Evolutionary conservation across 2,113 vertebrate genomes (phyloP), one percentile per base, ranked within the genome.

Genomic region (Hippocampus guttulatus): DNA sequence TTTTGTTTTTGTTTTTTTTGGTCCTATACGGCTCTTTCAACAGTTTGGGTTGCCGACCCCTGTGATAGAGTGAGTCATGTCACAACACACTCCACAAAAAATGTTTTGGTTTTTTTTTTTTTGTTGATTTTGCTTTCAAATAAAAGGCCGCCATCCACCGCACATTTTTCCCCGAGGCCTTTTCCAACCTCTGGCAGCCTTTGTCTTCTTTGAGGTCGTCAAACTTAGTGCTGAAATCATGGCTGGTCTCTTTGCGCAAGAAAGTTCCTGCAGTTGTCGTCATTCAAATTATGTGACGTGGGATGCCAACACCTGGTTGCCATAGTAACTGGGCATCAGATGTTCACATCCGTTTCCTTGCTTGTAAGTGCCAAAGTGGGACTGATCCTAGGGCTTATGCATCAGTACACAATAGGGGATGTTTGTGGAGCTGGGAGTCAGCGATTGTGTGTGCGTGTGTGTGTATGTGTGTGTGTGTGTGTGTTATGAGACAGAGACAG

Each of bases 261-360:
- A 21, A 52, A 54, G 51, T 16, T 58, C 55, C 23, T 15, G 55
- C 14, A 60, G 57, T 30, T 14, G 2, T 60, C 3, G 20, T 60
- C 57, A 16, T 33, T 18, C 8, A 61, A 58, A 27, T 15, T 2
- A 9, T 21, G 8, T 21, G 18, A 57, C 3, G 10, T 10, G 55
- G 55, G 55, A 23, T 57, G 23, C 55, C 14, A 23, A 45, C 43
- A 65, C 64, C 64, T 47, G 69, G 87, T 85, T 84, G 87, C 80
- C 84, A 85, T 82, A 81, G 83, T 68, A 77, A 74, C 64, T 2
- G 11, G 25, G n/a, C 16, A 55, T 16, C 14, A 25, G 41, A 23
- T 47, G 41, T 25, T 47, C 64, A 47, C 41, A 49, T 65, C 23
- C n/a, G 47, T 23, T 47, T 25, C 43, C 40, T 43, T 15, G 38